phyloP scores from a whole-genome alignment of 1,140 invertebrate species.

The Apocrypta bakeri region DNA sequence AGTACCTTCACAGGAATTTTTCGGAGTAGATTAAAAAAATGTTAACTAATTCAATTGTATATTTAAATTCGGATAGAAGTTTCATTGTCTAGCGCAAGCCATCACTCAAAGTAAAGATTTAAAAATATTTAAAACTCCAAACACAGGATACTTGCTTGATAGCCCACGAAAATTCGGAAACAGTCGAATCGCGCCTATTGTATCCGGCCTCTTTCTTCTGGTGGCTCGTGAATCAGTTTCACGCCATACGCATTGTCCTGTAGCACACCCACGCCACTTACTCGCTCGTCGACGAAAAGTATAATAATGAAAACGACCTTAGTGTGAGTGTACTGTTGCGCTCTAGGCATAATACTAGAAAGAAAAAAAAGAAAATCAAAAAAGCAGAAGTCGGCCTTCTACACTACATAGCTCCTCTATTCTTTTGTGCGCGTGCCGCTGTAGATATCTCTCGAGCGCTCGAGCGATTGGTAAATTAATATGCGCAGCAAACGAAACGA shows the following conservation, averaged over 20 bases:
- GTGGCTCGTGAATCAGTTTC: constrained; percentile 8
- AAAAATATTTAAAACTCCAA: neutral
- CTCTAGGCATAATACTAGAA: neutral
- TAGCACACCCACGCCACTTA: neutral
- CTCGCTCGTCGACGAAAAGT: neutral
- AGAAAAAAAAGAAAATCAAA: neutral
- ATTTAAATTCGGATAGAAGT: neutral
- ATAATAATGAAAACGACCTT: constrained; percentile 9
- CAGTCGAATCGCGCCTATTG: neutral
- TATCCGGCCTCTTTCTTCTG: constrained; percentile 10
- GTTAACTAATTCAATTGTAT: too few relatives aligned
- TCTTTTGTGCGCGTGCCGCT: neutral
- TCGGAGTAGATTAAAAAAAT: too few relatives aligned
- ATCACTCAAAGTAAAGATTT: constrained; percentile 10
- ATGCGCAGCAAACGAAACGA: constrained; percentile 15
- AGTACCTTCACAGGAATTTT: too few relatives aligned
- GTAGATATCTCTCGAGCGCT: neutral
- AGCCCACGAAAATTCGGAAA: constrained; percentile 30
- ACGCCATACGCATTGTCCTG: constrained; percentile 9
- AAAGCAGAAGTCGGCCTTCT: neutral
- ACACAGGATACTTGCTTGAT: constrained; percentile 8
- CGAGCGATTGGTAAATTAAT: constrained; percentile 7
- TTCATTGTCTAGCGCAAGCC: neutral
- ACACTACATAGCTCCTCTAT: neutral
- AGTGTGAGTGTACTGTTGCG: neutral